Evolutionary conservation across 2,888 invertebrate genomes (phyloP), one percentile per base, ranked within the genome.

Genomic region (Cabera pusaria): DNA sequence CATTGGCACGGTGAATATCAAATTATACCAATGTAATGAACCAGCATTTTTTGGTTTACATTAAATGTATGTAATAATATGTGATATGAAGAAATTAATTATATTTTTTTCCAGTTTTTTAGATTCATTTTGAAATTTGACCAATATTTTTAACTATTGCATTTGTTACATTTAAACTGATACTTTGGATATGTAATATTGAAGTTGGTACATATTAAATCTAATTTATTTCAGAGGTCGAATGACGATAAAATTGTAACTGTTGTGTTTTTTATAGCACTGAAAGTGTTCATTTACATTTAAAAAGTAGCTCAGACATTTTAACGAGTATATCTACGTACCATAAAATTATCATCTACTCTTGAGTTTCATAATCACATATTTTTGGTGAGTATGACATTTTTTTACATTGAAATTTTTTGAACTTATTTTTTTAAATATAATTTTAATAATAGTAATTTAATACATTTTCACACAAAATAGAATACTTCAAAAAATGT

Each of bases 241-340:
- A 54, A 54, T 58, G 77, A 81, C 72, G 63, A 67, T 79, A 80
- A 79, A 57, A 53, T 54, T 32, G 21, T 36, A 42, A 32, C 52
- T 61, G 60, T 64, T 72, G 63, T 73, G 70, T 66, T 70, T n/a
- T n/a, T 70, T 56, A 63, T 62, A 68, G 73, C 83, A 86, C 86
- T 72, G 44, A 73, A 70, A 85, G 87, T 86, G 86, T 86, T 84
- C 65, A 71, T 55, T 44, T 37, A 42, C 32, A 40, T 29, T 28
- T 3, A 41, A 21, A 33, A 27, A 14, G 28, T 34, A 37, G 24
- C 31, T 32, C 35, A 24, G 32, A 28, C 23, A 35, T 44, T 36
- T 35, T 32, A 44, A 19, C 9, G 5, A 20, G 6, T 18, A 3
- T 12, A 4, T 14, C 4, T 14, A 4, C 14, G n/a, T n/a, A n/a